Evolutionary conservation across 1,140 invertebrate species (phyloP).

Genomic region (Sitophilus oryzae): DNA sequence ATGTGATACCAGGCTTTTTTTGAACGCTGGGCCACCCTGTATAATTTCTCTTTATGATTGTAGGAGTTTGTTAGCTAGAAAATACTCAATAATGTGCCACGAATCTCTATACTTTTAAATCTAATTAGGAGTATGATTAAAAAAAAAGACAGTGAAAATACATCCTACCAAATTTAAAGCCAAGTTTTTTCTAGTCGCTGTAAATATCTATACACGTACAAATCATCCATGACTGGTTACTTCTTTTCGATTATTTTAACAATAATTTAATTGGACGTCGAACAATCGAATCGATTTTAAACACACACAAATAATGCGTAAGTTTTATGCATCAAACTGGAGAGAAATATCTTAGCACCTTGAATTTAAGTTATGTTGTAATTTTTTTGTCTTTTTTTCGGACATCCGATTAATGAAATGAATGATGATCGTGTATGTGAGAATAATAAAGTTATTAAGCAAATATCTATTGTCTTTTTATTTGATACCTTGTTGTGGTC

Average conservation of each 20-base stretch:
- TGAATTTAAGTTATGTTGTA: conserved; percentile 19
- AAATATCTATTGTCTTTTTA: not conserved
- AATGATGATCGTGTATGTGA: conserved; percentile 26
- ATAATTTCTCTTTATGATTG: conserved; percentile 23
- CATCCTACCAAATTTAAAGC: conserved; percentile 27
- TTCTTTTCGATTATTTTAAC: conserved; percentile 7
- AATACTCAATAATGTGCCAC: conserved; percentile 22
- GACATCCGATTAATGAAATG: conserved; percentile 7
- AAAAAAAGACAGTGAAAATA: conserved; percentile 23
- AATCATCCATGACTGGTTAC: conserved; percentile 25
- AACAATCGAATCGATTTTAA: conserved; percentile 3
- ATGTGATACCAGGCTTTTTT: too few species aligned
- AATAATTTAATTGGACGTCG: conserved; percentile 5
- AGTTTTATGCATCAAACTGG: conserved; percentile 21
- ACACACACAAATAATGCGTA: conserved; percentile 10
- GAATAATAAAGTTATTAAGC: conserved; percentile 18
- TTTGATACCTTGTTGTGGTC: too few species aligned
- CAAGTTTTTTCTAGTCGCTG: conserved; percentile 33
- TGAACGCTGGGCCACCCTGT: too few species aligned
- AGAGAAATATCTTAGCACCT: conserved; percentile 22
- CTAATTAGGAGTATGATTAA: not conserved
- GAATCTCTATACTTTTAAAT: conserved; percentile 6
- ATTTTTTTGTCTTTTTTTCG: conserved; percentile 16
- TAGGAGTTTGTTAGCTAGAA: conserved; percentile 11
- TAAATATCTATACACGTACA: conserved; percentile 36